phyloP scores from a whole-genome alignment of 2,113 vertebrate species.

The Chunga burmeisteri region DNA sequence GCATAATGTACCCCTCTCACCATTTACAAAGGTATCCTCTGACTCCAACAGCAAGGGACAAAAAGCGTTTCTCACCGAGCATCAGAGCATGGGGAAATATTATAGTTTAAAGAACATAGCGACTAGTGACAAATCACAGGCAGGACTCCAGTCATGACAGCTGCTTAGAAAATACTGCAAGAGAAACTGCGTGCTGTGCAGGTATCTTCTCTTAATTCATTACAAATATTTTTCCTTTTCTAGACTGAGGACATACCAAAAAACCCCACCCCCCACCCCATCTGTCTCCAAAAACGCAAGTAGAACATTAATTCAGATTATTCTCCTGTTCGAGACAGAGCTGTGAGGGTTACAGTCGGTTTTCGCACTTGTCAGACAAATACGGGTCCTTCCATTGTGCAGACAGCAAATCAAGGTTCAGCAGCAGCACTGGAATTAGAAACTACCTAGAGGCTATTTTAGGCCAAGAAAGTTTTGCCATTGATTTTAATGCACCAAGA shows the following conservation, averaged over 20 bases:
- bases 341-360: background rate
- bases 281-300: background rate
- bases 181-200: background rate
- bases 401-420: background rate
- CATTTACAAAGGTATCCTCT: background rate
- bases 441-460: conserved; percentile 11
- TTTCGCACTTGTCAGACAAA: background rate
- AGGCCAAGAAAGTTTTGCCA: conserved; percentile 21
- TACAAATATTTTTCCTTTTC: background rate
- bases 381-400: background rate
- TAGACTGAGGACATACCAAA: background rate
- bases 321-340: background rate
- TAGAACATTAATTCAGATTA: background rate
- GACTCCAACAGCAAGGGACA: background rate
- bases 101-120: background rate
- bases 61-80: background rate
- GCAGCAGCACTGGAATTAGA: background rate
- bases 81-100: background rate
- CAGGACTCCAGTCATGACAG: background rate
- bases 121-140: background rate
- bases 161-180: background rate
- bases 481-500: conserved; percentile 12
- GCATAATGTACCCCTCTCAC: background rate
- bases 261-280: background rate
- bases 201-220: background rate